A percentile compares a stretch with the other conserved stretches of the same genome.
Conservation (phyloP, 2,888 invertebrate species). For the Diadromus collaris region DNA sequence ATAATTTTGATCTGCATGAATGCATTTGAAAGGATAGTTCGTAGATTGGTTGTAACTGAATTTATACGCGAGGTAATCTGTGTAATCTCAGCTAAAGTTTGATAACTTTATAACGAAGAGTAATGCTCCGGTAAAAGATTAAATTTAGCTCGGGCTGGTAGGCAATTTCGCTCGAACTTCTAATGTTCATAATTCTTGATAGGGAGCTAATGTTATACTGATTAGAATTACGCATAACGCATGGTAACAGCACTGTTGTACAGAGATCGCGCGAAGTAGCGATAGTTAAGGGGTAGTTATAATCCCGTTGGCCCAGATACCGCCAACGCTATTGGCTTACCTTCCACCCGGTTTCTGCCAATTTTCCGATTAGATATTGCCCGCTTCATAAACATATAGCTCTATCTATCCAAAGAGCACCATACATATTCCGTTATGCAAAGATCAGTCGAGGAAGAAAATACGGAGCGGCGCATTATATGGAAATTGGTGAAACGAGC, state of each 20-base stretch:
- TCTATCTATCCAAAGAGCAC: constrained; percentile 28
- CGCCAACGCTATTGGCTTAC: constrained; percentile 31
- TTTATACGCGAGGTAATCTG: neutral
- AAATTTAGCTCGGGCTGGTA: constrained; percentile 16
- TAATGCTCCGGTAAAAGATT: constrained; percentile 30
- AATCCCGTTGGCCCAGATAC: constrained; percentile 37
- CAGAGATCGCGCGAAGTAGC: neutral
- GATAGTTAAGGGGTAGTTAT: constrained; percentile 22
- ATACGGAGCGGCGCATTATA: neutral
- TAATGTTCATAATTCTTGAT: constrained; percentile 53
- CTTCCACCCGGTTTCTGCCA: constrained; percentile 9
- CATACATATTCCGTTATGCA: constrained; percentile 44
- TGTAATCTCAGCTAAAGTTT: constrained; percentile 28
- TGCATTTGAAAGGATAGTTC: neutral
- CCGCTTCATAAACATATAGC: neutral
- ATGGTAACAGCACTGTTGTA: constrained; percentile 27
- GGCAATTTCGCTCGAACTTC: constrained; percentile 42
- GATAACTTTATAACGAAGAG: constrained; percentile 39
- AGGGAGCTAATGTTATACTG: constrained; percentile 46
- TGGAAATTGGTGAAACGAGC: neutral
- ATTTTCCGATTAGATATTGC: constrained; percentile 37
- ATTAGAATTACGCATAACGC: constrained; percentile 49
- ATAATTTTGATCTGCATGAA: neutral
- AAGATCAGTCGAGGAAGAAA: constrained; percentile 19
- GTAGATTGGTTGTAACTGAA: constrained; percentile 6